Evolutionary conservation across 2,113 vertebrate species (phyloP).

Genomic region (Leptosomus discolor): DNA sequence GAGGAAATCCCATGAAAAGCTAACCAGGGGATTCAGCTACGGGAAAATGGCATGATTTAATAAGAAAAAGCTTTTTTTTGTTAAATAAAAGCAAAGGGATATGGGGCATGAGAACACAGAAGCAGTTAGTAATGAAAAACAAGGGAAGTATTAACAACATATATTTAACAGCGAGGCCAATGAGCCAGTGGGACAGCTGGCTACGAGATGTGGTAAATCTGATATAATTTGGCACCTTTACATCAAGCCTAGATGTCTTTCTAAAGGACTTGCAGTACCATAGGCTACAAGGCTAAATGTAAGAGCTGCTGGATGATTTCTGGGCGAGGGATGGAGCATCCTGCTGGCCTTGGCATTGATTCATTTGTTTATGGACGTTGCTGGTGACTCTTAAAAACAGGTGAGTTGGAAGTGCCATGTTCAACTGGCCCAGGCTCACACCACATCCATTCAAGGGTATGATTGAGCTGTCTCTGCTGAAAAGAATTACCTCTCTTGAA

Average conservation of each 20-base stretch:
- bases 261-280: background rate
- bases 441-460: background rate
- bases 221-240: background rate
- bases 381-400: background rate
- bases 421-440: background rate
- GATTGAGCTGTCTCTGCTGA: background rate
- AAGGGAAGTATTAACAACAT: background rate
- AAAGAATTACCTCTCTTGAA: background rate
- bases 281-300: background rate
- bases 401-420: background rate
- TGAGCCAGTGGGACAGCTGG: background rate
- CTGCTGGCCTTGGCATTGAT: background rate
- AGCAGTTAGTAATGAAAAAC: background rate
- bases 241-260: background rate
- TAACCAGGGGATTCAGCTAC: background rate
- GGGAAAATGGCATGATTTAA: background rate
- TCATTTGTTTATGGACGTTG: fast-evolving
- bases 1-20: background rate
- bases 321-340: background rate
- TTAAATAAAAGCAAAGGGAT: background rate
- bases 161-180: background rate
- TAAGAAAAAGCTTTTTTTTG: background rate
- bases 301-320: background rate
- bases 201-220: background rate
- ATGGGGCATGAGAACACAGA: background rate